Conservation (phyloP, 2,888 invertebrate species). For the Coremacera marginata region DNA sequence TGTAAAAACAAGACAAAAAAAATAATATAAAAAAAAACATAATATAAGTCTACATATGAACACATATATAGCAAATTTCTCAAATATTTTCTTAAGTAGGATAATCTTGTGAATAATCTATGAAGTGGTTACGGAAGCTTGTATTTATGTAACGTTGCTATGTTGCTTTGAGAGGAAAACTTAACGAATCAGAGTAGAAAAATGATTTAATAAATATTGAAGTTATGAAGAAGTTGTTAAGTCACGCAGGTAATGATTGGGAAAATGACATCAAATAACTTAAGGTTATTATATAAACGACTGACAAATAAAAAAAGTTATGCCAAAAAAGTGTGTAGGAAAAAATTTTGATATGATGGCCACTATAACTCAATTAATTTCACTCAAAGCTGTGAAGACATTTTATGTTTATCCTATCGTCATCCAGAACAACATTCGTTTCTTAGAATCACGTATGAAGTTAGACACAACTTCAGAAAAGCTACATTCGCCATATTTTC, state of each 20-base stretch:
- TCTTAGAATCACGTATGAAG: not conserved
- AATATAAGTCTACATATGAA: not conserved
- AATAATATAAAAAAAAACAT: conserved; percentile 15
- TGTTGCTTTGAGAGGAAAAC: not conserved
- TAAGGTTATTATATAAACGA: not conserved
- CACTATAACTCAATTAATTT: not conserved
- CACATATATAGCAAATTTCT: conserved; percentile 8
- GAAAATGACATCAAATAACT: not conserved
- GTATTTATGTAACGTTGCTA: not conserved
- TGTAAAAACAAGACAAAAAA: conserved; percentile 10
- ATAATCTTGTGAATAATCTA: conserved; percentile 60
- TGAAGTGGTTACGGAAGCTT: conserved; percentile 52
- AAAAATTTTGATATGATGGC: not conserved
- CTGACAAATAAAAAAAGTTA: not conserved
- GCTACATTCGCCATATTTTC: conserved; percentile 47
- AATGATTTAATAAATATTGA: conserved; percentile 19
- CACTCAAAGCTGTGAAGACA: not conserved
- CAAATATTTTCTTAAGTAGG: conserved; percentile 46
- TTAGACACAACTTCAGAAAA: not conserved
- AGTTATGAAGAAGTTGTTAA: not conserved
- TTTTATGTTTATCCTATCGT: not conserved
- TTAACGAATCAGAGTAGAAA: conserved; percentile 6
- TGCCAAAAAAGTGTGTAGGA: not conserved
- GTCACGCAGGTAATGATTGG: not conserved
- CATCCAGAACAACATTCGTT: not conserved